Percentiles rank a stretch among this genome's conserved stretches.
phyloP scores from a whole-genome alignment of 2,113 vertebrate genomes.

The Progne subis region DNA sequence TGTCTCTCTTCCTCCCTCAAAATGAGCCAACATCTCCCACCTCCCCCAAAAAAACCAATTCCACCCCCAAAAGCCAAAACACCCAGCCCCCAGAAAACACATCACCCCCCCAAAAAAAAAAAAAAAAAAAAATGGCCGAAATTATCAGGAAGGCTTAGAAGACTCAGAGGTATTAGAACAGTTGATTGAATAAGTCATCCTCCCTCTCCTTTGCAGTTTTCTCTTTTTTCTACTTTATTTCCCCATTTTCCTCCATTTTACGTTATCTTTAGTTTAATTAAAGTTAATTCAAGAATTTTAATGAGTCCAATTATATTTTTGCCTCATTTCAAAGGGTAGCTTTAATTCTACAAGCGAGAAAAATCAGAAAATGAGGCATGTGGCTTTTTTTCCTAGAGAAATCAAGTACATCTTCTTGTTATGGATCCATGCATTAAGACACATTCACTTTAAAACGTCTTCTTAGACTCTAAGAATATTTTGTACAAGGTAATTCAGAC shows the following conservation, averaged over 20 bases:
- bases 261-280: not conserved
- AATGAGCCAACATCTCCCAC: not conserved
- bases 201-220: not conserved
- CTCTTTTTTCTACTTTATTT: not conserved
- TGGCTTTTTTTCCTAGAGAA: not conserved
- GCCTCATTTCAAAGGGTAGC: not conserved
- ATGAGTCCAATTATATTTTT: not conserved
- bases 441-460: not conserved
- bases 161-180: not conserved
- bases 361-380: not conserved
- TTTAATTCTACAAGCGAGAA: not conserved
- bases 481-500: not conserved
- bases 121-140: not conserved
- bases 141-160: not conserved
- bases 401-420: not conserved
- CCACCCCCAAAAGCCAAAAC: not conserved
- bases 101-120: fast-evolving
- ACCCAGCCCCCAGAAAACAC: fast-evolving
- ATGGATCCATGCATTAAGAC: not conserved
- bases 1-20: not conserved
- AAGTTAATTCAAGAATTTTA: not conserved
- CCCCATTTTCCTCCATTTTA: not conserved
- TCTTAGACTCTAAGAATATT: not conserved
- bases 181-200: not conserved
- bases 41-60: fast-evolving